Conservation (phyloP, 2,888 invertebrate species). For the Chymomyza amoena region DNA sequence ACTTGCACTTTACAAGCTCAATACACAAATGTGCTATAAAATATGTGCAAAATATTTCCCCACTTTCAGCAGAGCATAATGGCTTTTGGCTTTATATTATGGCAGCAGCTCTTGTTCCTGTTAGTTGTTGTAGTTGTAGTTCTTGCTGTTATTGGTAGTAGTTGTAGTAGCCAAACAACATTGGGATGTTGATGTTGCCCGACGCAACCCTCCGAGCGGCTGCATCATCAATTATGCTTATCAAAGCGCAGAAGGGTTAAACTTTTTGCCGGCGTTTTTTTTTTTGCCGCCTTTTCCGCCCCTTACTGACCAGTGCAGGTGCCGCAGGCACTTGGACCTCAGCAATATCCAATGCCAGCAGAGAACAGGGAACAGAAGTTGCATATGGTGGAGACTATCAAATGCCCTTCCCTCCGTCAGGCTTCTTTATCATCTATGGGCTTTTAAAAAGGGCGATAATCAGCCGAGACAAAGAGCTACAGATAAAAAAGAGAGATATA, state of each 20-base stretch:
- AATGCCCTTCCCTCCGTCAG: too few species aligned
- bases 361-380: neutral
- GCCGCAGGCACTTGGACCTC: slow-evolving; percentile 11
- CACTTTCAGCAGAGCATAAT: slow-evolving; percentile 46
- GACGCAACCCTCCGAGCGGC: slow-evolving; percentile 54
- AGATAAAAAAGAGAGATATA: too few species aligned
- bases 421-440: too few species aligned
- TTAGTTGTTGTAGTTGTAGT: too few species aligned
- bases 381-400: too few species aligned
- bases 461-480: too few species aligned
- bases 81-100: slow-evolving; percentile 69
- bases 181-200: slow-evolving; percentile 30
- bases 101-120: slow-evolving; percentile 23
- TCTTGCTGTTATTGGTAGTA: neutral
- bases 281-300: neutral
- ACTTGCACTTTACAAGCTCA: slow-evolving; percentile 56
- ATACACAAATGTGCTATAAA: slow-evolving; percentile 72
- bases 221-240: slow-evolving; percentile 71
- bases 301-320: slow-evolving; percentile 47
- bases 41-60: slow-evolving; percentile 64
- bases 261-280: slow-evolving; percentile 34
- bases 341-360: neutral
- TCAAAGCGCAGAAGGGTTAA: slow-evolving; percentile 61
- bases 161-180: neutral
- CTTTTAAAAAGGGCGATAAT: too few species aligned